phyloP scores from a whole-genome alignment of 1,140 invertebrate species.

The Drosophila parabipectinata region DNA sequence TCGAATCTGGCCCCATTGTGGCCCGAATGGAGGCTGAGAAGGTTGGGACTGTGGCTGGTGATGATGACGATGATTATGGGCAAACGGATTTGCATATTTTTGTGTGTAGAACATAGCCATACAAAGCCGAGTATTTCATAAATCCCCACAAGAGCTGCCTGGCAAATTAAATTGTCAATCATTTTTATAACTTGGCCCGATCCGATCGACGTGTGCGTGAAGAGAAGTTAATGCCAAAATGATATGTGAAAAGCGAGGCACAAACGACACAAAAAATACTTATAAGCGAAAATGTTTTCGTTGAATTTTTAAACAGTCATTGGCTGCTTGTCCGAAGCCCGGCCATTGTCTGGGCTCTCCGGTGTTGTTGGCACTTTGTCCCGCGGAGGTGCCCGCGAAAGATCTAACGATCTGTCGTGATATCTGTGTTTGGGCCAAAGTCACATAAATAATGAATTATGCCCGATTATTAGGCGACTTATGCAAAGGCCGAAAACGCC shows the following conservation, averaged over 20 bases:
- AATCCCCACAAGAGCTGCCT: slow-evolving; percentile 68
- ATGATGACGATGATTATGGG: slow-evolving; percentile 64
- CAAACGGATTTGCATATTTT: slow-evolving; percentile 77
- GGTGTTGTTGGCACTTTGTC: slow-evolving; percentile 66
- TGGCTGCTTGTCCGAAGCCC: slow-evolving; percentile 64
- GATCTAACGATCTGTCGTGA: slow-evolving; percentile 65
- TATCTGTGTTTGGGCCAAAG: slow-evolving; percentile 50
- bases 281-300: slow-evolving; percentile 43
- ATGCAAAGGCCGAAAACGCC: slow-evolving; percentile 55
- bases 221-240: slow-evolving; percentile 78
- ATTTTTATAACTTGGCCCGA: slow-evolving; percentile 74
- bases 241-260: slow-evolving; percentile 67
- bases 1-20: slow-evolving; percentile 42
- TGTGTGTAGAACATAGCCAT: slow-evolving; percentile 47
- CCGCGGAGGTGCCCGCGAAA: slow-evolving; percentile 49
- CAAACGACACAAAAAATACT: slow-evolving; percentile 21
- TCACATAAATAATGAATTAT: slow-evolving; percentile 79
- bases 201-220: slow-evolving; percentile 48
- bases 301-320: slow-evolving; percentile 82
- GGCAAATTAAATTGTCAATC: slow-evolving; percentile 83
- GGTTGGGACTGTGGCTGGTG: slow-evolving; percentile 14
- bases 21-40: slow-evolving; percentile 11
- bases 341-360: slow-evolving; percentile 44
- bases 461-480: slow-evolving; percentile 77
- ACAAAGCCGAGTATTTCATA: slow-evolving; percentile 70